Evolutionary conservation across 35 echinoderm and acorn worm genomes (phyloP).

Genomic region (Nesometra sesokonis): DNA sequence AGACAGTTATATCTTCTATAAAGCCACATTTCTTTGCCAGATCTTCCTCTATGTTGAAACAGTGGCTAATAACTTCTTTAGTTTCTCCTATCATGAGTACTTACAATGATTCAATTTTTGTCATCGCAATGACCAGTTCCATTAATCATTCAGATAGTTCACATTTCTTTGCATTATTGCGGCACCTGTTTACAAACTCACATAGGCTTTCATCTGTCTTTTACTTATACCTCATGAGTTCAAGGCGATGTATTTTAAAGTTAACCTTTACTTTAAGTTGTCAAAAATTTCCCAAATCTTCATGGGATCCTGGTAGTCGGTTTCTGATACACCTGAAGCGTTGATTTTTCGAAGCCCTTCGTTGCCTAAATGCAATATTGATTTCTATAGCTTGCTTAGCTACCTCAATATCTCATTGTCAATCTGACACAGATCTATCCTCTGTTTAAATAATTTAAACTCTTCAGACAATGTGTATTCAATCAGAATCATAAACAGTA

Average conservation of each 20-base stretch:
- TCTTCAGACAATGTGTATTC: conserved; percentile 5
- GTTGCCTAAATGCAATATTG: conserved; percentile 11
- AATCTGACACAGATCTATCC: conserved; percentile 9
- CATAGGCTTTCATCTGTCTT: conserved; percentile 23
- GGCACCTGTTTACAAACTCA: conserved; percentile 38
- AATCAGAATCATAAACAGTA: too few species aligned
- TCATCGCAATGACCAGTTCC: too few species aligned
- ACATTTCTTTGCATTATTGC: conserved; percentile 23
- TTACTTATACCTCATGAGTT: conserved; percentile 23
- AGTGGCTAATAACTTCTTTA: too few species aligned
- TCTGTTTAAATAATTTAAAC: conserved; percentile 33
- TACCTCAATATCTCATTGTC: conserved; percentile 5
- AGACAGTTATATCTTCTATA: background rate
- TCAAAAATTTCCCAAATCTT: conserved; percentile 38
- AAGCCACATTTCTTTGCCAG: too few species aligned
- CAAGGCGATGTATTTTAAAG: conserved; percentile 28
- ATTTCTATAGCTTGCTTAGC: conserved; percentile 29
- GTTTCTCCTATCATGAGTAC: too few species aligned
- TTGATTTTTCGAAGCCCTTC: conserved; percentile 22
- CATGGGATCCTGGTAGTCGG: conserved; percentile 22
- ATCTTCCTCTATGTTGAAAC: too few species aligned
- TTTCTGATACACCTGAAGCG: conserved; percentile 3
- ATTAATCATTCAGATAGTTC: too few species aligned
- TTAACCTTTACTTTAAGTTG: conserved; percentile 32
- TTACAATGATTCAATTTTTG: too few species aligned